Evolutionary conservation across 2,113 vertebrate species (phyloP).

Genomic region (Sakesphorus luctuosus): DNA sequence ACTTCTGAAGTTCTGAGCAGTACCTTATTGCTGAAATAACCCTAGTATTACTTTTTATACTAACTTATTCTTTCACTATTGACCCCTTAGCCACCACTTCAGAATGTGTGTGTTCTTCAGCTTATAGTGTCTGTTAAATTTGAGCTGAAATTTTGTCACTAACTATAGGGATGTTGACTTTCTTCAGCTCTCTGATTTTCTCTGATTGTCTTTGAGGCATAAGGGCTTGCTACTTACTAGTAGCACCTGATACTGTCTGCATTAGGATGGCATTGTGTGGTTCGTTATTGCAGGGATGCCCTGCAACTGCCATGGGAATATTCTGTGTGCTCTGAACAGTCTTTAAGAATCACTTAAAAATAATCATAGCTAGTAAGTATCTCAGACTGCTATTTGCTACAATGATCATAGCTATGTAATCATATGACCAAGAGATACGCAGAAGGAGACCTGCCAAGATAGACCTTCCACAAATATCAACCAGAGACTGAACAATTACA

Average conservation of each 20-base stretch:
- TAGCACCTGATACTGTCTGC: background rate
- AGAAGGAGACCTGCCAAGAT: background rate
- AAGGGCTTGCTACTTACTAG: background rate
- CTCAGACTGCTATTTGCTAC: background rate
- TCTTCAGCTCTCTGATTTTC: background rate
- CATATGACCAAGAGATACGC: background rate
- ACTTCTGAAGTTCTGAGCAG: background rate
- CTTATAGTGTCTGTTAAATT: background rate
- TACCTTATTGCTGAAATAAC: background rate
- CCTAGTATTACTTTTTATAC: background rate
- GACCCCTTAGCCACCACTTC: background rate
- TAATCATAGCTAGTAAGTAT: background rate
- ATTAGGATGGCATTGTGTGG: background rate
- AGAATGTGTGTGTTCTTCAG: background rate
- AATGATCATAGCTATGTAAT: rapidly evolving
- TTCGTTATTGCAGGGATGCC: background rate
- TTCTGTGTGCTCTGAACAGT: background rate
- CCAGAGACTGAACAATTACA: background rate
- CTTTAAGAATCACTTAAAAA: background rate
- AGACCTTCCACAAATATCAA: background rate
- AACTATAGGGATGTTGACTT: background rate
- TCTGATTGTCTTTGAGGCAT: background rate
- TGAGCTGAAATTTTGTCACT: background rate
- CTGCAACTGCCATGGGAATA: background rate
- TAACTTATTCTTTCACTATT: background rate